A percentile compares a stretch with the other conserved stretches of the same genome.
phyloP scores from a whole-genome alignment of 2,113 vertebrate genomes.

The Gasterosteus aculeatus region DNA sequence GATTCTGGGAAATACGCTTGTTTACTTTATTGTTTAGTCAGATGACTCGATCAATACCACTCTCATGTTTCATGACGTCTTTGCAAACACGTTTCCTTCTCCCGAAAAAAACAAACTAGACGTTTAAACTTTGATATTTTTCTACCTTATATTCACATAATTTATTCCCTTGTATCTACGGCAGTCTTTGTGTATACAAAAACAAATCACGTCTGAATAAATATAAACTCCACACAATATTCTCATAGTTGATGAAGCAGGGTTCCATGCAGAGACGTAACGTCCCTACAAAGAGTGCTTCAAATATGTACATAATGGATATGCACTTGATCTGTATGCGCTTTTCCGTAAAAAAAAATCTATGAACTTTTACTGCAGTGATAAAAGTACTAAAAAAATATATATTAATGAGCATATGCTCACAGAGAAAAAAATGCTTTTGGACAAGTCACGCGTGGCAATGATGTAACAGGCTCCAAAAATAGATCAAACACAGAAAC shows the following conservation, averaged over 20 bases:
- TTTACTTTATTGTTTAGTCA: not conserved
- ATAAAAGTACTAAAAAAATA: not conserved
- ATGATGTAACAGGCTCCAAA: conserved; percentile 23
- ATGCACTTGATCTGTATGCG: not conserved
- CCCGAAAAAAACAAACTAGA: not conserved
- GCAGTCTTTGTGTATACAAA: not conserved
- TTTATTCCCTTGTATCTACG: not conserved
- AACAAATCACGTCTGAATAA: not conserved
- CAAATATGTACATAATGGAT: not conserved
- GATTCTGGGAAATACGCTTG: not conserved
- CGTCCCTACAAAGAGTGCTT: not conserved
- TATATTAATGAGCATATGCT: not conserved
- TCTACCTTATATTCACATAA: not conserved
- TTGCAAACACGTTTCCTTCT: not conserved
- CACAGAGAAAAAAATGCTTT: not conserved
- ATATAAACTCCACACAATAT: not conserved
- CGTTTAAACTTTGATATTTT: not conserved
- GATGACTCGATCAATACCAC: too few species aligned
- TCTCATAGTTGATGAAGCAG: not conserved
- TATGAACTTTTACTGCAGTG: not conserved
- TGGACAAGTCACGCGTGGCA: not conserved
- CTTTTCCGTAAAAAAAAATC: not conserved
- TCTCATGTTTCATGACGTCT: not conserved
- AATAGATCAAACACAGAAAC: conserved; percentile 34
- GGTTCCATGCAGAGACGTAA: not conserved